These are phyloP conservation scores for Leptinotarsa lineolata DNA, from an alignment of 1,140 invertebrate genomes.

Conservation along the genomic window DNA sequence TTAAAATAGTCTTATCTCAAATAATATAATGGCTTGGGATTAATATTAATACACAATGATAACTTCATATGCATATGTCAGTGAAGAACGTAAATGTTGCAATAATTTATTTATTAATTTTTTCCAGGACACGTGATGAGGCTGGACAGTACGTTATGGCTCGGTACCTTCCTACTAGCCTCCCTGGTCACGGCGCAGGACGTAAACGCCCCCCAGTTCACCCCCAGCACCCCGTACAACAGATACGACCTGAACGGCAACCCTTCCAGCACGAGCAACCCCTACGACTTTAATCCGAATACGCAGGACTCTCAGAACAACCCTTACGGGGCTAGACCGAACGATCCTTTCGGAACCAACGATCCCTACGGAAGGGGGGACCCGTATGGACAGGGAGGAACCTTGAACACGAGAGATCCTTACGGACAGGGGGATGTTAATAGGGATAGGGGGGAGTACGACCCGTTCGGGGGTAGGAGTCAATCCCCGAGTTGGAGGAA, in stretches of 20 bases:
- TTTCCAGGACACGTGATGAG: slow-evolving; percentile 28
- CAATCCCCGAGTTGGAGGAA: slow-evolving; percentile 47
- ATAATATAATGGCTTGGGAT: too few relatives aligned
- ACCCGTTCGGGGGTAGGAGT: slow-evolving; percentile 38
- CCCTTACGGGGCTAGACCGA: not conserved
- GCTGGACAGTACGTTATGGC: slow-evolving; percentile 16
- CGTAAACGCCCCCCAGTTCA: slow-evolving; percentile 24
- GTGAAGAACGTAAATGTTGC: too few relatives aligned
- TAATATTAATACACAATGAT: too few relatives aligned
- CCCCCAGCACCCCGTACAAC: slow-evolving; percentile 20
- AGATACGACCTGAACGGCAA: slow-evolving; percentile 10
- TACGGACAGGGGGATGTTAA: not conserved
- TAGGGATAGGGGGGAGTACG: slow-evolving; percentile 17
- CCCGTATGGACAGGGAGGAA: not conserved
- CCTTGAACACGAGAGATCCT: not conserved
- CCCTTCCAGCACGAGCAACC: slow-evolving; percentile 8
- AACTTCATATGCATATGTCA: too few relatives aligned
- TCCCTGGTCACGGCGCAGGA: slow-evolving; percentile 33
- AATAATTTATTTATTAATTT: not conserved
- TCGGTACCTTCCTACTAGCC: slow-evolving; percentile 25
- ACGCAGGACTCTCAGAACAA: slow-evolving; percentile 28
- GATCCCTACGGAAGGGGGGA: slow-evolving; percentile 16
- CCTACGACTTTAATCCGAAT: slow-evolving; percentile 33
- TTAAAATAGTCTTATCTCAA: too few relatives aligned
- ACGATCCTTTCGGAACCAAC: slow-evolving; percentile 21